Conservation (phyloP, 2,888 invertebrate species). For the Nemotelus pantherinus region DNA sequence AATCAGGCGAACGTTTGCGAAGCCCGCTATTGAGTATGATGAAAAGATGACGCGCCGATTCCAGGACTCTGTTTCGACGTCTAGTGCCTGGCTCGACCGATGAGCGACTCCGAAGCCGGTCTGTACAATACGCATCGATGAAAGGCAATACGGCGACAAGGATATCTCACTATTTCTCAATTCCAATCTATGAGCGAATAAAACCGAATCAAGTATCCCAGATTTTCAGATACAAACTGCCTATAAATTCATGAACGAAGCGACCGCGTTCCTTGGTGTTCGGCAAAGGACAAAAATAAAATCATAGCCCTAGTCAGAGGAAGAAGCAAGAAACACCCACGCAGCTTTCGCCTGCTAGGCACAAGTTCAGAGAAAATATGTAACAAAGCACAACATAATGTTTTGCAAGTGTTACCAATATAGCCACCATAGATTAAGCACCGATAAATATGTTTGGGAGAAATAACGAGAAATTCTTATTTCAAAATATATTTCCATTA, state of each 20-base stretch:
- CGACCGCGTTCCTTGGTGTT: constrained; percentile 1
- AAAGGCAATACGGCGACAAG: not conserved
- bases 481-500: too few species aligned
- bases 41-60: not conserved
- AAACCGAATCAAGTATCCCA: not conserved
- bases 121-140: not conserved
- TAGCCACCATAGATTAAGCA: too few species aligned
- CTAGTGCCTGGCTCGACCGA: not conserved
- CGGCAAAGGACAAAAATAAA: constrained; percentile 25
- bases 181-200: not conserved
- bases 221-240: constrained; percentile 5
- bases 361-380: too few species aligned
- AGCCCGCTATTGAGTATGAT: too few species aligned
- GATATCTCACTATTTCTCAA: not conserved
- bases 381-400: too few species aligned
- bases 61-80: not conserved
- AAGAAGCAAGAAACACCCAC: too few species aligned
- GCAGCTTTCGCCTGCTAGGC: too few species aligned
- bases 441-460: too few species aligned
- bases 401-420: too few species aligned
- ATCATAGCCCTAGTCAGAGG: not conserved
- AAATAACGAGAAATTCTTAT: too few species aligned
- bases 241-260: not conserved
- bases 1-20: too few species aligned
- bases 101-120: not conserved